Evolutionary conservation across 30 jellyfish, hydroid and myxozoan genomes (phyloP).

Genomic region (Hydractinia symbiolongicarpus): DNA sequence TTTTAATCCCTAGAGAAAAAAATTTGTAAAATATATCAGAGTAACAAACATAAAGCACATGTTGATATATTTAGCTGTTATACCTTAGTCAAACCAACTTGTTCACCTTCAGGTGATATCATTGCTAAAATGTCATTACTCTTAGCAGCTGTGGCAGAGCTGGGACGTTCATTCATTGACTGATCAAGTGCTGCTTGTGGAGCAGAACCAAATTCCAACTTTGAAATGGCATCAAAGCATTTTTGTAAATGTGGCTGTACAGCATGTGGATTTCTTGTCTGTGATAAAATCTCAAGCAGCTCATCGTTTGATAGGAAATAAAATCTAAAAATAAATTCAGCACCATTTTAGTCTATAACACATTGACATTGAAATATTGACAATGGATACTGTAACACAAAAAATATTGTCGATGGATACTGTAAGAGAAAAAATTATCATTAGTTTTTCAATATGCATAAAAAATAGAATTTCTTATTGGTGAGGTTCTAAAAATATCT

Average conservation of each 20-base stretch:
- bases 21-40: no score
- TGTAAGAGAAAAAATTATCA: no score
- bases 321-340: conserved; percentile 44
- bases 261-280: conserved; percentile 99
- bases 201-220: conserved; percentile 86
- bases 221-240: conserved; percentile 94
- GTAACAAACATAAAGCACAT: no score
- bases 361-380: neutral
- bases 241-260: conserved; percentile 98
- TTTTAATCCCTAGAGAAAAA: conserved; percentile 65
- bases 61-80: neutral
- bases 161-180: conserved; percentile 49
- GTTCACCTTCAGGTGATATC: conserved; percentile 98
- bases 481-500: no score
- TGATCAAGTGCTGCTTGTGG: conserved; percentile 42
- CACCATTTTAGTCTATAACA: neutral
- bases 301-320: conserved; percentile 94
- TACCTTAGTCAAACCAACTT: conserved; percentile 86
- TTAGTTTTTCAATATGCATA: no score
- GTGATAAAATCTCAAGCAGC: conserved; percentile 93
- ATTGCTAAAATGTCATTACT: conserved; percentile 88
- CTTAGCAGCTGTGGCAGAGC: conserved; percentile 41
- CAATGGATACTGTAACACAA: no score
- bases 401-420: no score
- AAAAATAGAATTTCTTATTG: no score